Conservation (phyloP, 2,113 vertebrate genomes). For the Barbus barbus region DNA sequence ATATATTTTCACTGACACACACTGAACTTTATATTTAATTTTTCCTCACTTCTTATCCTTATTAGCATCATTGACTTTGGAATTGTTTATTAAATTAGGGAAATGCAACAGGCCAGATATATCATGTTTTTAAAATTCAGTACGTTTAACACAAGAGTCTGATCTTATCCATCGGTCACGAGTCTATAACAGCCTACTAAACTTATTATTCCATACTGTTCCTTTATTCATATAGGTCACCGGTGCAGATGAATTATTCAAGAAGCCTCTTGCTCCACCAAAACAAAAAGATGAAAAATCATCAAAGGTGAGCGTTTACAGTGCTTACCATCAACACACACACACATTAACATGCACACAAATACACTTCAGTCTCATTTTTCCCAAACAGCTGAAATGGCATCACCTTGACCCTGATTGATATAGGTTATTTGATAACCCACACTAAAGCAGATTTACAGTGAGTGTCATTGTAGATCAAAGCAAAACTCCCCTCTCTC, state of each 20-base stretch:
- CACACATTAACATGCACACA: neutral
- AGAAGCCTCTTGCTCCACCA: constrained; percentile 89
- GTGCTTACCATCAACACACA: neutral
- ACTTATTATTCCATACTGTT: neutral
- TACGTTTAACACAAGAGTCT: neutral
- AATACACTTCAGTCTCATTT: constrained; percentile 1
- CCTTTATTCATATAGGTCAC: constrained; percentile 61
- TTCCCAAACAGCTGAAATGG: neutral
- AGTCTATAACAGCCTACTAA: no score
- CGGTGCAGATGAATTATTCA: constrained; percentile 89
- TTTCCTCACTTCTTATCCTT: neutral
- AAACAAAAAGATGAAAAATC: constrained; percentile 85
- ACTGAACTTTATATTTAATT: neutral
- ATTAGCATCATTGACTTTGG: neutral
- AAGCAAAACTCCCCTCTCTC: neutral
- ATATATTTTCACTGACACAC: neutral
- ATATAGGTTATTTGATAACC: constrained; percentile 24
- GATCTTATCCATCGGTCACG: no score
- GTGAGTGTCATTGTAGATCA: constrained; percentile 8
- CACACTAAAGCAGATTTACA: constrained; percentile 35
- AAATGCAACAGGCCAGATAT: neutral
- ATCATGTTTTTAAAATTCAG: neutral
- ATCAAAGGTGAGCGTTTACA: constrained; percentile 67
- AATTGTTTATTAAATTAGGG: neutral
- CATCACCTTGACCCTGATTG: constrained; percentile 16